phyloP scores from a whole-genome alignment of 64 coral and sea anemone genomes.

The Orbicella faveolata region DNA sequence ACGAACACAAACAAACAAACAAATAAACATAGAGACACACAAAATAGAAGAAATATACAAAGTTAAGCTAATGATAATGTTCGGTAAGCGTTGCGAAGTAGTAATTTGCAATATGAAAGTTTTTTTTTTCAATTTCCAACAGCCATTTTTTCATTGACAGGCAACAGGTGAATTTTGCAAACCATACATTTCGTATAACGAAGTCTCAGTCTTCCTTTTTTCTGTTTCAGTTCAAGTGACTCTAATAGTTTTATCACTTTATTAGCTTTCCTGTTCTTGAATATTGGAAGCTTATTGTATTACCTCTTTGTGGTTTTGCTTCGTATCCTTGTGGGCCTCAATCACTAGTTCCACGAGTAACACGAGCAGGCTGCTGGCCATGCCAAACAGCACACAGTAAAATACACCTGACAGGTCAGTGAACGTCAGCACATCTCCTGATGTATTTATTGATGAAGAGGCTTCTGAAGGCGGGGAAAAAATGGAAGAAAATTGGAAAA shows the following conservation, averaged over 20 bases:
- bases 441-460: conserved; percentile 26
- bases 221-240: too few relatives aligned
- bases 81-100: too few relatives aligned
- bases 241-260: too few relatives aligned
- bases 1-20: too few relatives aligned
- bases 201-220: background rate
- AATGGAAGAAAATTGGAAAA: background rate
- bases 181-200: too few relatives aligned
- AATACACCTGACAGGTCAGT: conserved; percentile 78
- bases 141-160: too few relatives aligned
- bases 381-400: conserved; percentile 71
- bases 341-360: conserved; percentile 47
- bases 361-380: conserved; percentile 54
- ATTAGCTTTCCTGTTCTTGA: too few relatives aligned
- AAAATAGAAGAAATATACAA: too few relatives aligned
- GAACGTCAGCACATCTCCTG: conserved; percentile 69
- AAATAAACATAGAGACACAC: too few relatives aligned
- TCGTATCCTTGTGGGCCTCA: conserved; percentile 55
- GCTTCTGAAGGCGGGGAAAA: conserved; percentile 1
- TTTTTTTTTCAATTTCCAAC: too few relatives aligned
- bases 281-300: background rate
- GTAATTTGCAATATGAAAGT: too few relatives aligned
- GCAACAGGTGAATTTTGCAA: background rate
- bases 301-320: conserved; percentile 37
- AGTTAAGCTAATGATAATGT: too few relatives aligned